These are phyloP conservation scores for Hepsetus odoe DNA, from an alignment of 2,113 vertebrate genomes.

Conservation along the genomic window DNA sequence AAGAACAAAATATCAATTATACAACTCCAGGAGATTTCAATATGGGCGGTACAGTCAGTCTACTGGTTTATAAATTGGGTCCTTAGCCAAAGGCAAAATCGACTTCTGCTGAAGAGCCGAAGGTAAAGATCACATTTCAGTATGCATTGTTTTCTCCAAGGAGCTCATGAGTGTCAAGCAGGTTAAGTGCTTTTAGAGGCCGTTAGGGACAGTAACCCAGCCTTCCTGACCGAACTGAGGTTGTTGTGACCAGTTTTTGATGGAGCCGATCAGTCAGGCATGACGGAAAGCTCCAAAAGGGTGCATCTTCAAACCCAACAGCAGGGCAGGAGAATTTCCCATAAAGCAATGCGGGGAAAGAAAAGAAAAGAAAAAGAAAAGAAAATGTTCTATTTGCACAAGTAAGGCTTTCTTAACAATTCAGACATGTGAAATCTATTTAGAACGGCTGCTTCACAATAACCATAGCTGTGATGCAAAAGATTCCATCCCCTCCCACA, in stretches of 20 bases:
- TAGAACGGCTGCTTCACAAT: slow-evolving; percentile 15
- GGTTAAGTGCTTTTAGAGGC: background rate
- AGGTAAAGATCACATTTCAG: background rate
- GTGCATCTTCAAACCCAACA: background rate
- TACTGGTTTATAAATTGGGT: background rate
- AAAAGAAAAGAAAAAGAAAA: background rate
- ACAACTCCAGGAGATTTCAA: too few species aligned
- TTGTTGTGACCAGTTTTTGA: background rate
- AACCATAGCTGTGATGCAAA: slow-evolving; percentile 1
- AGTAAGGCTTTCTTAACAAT: slow-evolving; percentile 12
- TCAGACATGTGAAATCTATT: slow-evolving; percentile 22
- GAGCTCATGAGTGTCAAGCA: background rate
- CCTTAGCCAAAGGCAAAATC: background rate
- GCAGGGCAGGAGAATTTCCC: slow-evolving; percentile 9
- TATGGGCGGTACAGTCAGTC: background rate
- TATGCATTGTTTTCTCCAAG: background rate
- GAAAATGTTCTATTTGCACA: slow-evolving; percentile 5
- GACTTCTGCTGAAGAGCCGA: background rate
- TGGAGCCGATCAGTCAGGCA: background rate
- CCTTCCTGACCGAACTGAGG: background rate
- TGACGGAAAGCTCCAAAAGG: background rate
- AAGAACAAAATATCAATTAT: too few species aligned
- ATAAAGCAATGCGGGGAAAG: too few species aligned
- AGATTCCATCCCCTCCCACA: slow-evolving; percentile 29
- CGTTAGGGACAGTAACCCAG: background rate